phyloP scores from a whole-genome alignment of 35 echinoderm and acorn worm genomes.

The Hemicentrotus pulcherrimus region DNA sequence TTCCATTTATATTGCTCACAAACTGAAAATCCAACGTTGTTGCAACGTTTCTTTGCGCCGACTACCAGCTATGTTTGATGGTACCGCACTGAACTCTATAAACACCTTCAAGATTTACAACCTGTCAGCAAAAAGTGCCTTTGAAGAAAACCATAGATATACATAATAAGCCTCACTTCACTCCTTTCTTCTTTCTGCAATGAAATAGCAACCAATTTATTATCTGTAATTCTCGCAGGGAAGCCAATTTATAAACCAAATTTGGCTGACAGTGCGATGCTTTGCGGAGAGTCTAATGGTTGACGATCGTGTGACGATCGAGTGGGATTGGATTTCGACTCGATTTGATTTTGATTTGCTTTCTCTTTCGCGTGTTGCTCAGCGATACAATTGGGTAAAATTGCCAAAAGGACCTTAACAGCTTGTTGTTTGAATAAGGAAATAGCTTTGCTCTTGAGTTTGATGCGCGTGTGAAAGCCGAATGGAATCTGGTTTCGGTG shows the following conservation, averaged over 20 bases:
- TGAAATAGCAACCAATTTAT: neutral
- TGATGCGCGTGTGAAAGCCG: neutral
- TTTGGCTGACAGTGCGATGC: neutral
- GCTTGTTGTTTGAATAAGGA: neutral
- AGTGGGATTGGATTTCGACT: neutral
- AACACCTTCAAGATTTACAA: neutral
- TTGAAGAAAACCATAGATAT: neutral
- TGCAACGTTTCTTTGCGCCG: neutral
- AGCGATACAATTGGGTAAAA: neutral
- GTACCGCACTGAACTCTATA: neutral
- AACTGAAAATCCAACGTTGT: too few relatives aligned
- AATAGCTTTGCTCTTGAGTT: neutral
- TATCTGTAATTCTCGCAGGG: neutral
- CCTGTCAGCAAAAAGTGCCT: neutral
- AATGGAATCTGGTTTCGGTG: neutral
- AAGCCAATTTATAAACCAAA: conserved; percentile 5
- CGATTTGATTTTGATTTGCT: conserved; percentile 12
- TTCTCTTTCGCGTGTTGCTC: neutral
- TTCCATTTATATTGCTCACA: too few relatives aligned
- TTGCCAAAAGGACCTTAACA: neutral
- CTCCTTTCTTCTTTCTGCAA: neutral
- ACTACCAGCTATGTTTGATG: neutral
- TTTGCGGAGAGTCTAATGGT: neutral
- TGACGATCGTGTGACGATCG: neutral
- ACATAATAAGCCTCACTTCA: neutral